phyloP scores from a whole-genome alignment of 2,888 invertebrate species.

The Neoaliturus tenellus region DNA sequence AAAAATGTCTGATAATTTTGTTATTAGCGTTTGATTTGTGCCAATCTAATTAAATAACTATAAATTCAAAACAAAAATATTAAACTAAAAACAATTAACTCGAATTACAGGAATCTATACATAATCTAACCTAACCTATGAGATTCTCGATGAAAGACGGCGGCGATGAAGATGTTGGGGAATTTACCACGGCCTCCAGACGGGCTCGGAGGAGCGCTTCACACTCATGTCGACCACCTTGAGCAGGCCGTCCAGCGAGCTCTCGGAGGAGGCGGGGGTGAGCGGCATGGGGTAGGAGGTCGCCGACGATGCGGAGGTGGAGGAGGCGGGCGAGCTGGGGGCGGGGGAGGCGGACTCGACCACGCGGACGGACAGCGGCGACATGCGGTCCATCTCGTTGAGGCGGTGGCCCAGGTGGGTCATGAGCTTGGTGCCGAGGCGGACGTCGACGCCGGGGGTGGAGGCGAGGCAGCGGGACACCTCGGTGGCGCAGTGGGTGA shows the following conservation, averaged over 20 bases:
- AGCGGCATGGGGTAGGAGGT: constrained; percentile 81
- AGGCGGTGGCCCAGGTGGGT: constrained; percentile 91
- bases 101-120: background rate
- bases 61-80: constrained; percentile 9
- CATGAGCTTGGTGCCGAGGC: constrained; percentile 91
- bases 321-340: constrained; percentile 73
- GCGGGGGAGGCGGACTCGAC: constrained; percentile 73
- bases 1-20: no score
- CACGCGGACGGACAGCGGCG: constrained; percentile 75
- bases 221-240: background rate
- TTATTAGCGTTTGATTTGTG: background rate
- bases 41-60: background rate
- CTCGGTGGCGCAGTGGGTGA: constrained; percentile 92
- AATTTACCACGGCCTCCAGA: background rate
- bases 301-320: constrained; percentile 72
- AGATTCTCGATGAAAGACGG: constrained; percentile 59
- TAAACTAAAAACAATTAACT: constrained; percentile 16
- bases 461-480: constrained; percentile 90
- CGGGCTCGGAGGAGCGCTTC: background rate
- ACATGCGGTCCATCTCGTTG: constrained; percentile 83
- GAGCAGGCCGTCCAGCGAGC: background rate
- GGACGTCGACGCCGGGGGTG: constrained; percentile 89
- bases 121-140: constrained; percentile 47
- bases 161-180: background rate
- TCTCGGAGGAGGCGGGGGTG: constrained; percentile 75